Evolutionary conservation across 2,888 invertebrate genomes (phyloP), one percentile per base, ranked within the genome.

Genomic region (Epirrhoe tristata): DNA sequence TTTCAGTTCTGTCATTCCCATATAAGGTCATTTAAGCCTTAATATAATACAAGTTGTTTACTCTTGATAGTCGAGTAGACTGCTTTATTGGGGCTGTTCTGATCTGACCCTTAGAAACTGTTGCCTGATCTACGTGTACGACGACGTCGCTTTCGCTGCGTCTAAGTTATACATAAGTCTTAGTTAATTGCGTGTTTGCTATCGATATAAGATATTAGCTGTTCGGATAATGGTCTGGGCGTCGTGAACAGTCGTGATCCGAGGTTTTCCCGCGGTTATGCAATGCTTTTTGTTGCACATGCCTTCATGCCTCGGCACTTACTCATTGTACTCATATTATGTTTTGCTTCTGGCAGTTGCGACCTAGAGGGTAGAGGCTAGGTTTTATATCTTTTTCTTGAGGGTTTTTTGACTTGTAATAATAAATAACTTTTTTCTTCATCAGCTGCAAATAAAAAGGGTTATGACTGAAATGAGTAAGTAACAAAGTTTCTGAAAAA

Each of bases 181-280:
- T 74, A 80, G 83, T 83, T 86, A 87, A 89, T 89, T 85, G 84
- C 84, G 75, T 86, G 84, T 86, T 88, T 70, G 72, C 70, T 82
- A 83, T 82, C 82, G 80, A 79, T 79, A 81, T 82, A 81, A 81
- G 78, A 78, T 79, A 81, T 83, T 81, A 81, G 78, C 77, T 82
- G 82, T 81, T 81, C 78, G 55, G 59, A 66, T 73, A 71, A 71
- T 71, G 68, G 73, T 39, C 58, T 57, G 79, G 81, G 81, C 82
- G 82, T 77, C 81, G 82, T 66, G 66, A 54, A 57, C 58, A 53
- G 62, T 88, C 88, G 89, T 90, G 89, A 87, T 85, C 80, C 73
- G 76, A 81, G 79, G 82, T 83, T 85, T 83, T 82, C 82, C 80
- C 79, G 82, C 58, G 78, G 81, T 89, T 88, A 82, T 87, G 87